phyloP scores from a whole-genome alignment of 2,113 vertebrate species.

The Elgaria multicarinata region DNA sequence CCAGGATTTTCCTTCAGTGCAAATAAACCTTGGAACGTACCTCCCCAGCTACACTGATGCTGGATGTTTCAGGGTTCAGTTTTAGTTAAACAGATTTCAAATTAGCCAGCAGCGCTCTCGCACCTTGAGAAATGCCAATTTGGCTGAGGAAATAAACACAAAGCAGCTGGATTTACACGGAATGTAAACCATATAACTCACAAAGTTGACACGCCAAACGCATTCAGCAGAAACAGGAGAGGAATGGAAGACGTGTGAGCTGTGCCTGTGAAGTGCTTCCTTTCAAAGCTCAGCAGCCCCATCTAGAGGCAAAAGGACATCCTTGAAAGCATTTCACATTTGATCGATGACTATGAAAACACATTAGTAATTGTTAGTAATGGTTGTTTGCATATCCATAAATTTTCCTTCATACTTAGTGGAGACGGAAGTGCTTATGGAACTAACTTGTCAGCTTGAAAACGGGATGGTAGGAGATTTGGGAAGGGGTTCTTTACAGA shows the following conservation, averaged over 20 bases:
- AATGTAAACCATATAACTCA: conserved; percentile 4
- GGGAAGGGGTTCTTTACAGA: too few species aligned
- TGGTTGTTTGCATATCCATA: neutral
- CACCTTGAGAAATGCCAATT: neutral
- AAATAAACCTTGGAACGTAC: neutral
- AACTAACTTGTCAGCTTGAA: neutral
- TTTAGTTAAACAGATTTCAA: conserved; percentile 4
- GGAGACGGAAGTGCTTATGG: neutral
- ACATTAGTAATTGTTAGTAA: neutral
- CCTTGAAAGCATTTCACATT: neutral
- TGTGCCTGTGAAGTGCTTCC: neutral
- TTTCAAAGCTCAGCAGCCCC: conserved; percentile 24
- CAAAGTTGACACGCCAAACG: neutral
- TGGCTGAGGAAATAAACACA: neutral
- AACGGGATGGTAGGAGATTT: too few species aligned
- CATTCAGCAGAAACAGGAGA: neutral
- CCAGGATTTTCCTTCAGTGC: neutral
- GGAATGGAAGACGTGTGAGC: neutral
- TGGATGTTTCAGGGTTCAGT: neutral
- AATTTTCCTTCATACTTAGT: neutral
- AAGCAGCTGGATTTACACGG: conserved; percentile 3
- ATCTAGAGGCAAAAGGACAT: conserved; percentile 10
- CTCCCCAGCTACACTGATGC: too few species aligned
- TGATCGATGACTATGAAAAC: neutral
- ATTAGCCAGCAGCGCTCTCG: neutral